A percentile compares a stretch with the other conserved stretches of the same genome.
phyloP scores from a whole-genome alignment of 2,797 vertebrate genomes.

The Malurus leucopterus region DNA sequence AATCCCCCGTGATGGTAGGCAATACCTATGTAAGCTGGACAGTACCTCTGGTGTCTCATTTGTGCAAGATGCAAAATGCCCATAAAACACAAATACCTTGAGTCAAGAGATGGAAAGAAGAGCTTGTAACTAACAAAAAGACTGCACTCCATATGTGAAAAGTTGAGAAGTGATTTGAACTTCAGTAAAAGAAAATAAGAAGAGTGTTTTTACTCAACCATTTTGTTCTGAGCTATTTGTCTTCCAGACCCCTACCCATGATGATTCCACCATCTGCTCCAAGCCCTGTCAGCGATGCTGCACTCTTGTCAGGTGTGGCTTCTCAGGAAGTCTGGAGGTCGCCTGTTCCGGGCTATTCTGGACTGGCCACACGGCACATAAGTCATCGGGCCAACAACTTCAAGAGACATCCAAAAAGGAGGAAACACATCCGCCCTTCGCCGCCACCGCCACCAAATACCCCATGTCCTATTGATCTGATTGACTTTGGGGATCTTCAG shows the following conservation, averaged over 20 bases:
- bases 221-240: conserved; percentile 18
- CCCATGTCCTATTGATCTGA: conserved; percentile 87
- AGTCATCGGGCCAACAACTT: conserved; percentile 98
- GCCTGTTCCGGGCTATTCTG: conserved; percentile 78
- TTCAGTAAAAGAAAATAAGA: neutral
- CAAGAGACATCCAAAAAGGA: conserved; percentile 91
- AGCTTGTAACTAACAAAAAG: neutral
- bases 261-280: conserved; percentile 63
- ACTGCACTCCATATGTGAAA: neutral
- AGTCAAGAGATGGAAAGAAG: neutral
- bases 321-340: conserved; percentile 72
- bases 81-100: neutral
- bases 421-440: conserved; percentile 87
- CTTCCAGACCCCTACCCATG: conserved; percentile 3
- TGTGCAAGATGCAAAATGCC: neutral
- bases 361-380: conserved; percentile 84
- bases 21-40: neutral
- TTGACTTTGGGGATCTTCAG: conserved; percentile 88
- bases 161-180: neutral
- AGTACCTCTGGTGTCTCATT: neutral
- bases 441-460: conserved; percentile 94
- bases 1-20: neutral
- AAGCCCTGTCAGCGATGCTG: conserved; percentile 51
- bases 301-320: conserved; percentile 21
- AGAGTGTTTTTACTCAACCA: neutral